phyloP scores from a whole-genome alignment of 2,113 vertebrate species.

The Rhineura floridana region DNA sequence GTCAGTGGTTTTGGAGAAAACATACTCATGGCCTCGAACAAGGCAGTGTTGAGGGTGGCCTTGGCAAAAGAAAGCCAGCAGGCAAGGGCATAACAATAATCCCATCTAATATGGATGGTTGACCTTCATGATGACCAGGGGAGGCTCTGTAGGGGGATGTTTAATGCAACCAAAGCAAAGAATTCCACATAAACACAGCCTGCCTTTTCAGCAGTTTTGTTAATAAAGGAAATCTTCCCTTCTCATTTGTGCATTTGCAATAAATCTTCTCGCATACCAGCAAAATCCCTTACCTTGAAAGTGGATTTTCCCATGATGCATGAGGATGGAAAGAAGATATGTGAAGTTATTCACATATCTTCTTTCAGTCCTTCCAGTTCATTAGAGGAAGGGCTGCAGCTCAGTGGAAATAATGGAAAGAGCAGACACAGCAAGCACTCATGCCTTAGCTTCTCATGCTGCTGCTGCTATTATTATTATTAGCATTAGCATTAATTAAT shows the following conservation, averaged over 20 bases:
- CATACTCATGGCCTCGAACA: background rate
- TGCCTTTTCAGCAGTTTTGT: background rate
- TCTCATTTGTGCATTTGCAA: background rate
- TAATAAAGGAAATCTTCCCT: background rate
- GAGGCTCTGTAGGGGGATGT: background rate
- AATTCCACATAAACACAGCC: background rate
- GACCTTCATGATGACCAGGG: background rate
- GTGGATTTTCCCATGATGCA: background rate
- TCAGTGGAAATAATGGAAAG: too few relatives aligned
- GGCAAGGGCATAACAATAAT: background rate
- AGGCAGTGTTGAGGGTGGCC: background rate
- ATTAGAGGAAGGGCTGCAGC: background rate
- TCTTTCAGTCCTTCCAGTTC: background rate
- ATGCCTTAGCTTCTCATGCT: too few relatives aligned
- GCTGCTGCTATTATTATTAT: too few relatives aligned
- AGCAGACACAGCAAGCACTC: too few relatives aligned
- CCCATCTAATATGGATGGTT: background rate
- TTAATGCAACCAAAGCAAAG: conserved; percentile 1
- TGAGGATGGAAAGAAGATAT: background rate
- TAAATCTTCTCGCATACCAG: background rate
- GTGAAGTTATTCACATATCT: background rate
- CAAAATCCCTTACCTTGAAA: background rate
- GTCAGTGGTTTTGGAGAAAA: background rate
- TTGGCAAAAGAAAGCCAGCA: background rate
- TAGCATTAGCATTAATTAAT: too few relatives aligned